Evolutionary conservation across 2,797 vertebrate species (phyloP).

Genomic region (Geotrypetes seraphini): DNA sequence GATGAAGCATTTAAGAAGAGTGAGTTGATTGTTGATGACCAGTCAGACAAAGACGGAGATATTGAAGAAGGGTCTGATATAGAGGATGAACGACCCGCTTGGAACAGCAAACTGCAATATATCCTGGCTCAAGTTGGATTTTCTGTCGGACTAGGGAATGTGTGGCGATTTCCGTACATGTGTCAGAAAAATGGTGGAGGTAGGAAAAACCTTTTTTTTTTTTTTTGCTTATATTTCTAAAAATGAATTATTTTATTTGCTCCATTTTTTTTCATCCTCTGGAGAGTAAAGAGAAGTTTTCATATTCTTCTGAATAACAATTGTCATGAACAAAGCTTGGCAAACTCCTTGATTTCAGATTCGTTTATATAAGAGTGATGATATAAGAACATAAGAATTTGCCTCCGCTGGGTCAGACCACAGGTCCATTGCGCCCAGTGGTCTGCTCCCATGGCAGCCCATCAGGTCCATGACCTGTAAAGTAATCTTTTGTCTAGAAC

Average conservation of each 20-base stretch:
- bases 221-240: neutral
- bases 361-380: too few relatives aligned
- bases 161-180: constrained; percentile 95
- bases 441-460: too few relatives aligned
- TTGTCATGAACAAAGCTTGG: too few relatives aligned
- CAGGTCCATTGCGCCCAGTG: too few relatives aligned
- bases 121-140: constrained; percentile 97
- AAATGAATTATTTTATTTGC: neutral
- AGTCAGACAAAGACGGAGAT: constrained; percentile 58
- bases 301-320: too few relatives aligned
- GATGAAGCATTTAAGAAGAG: constrained; percentile 91
- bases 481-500: too few relatives aligned
- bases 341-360: too few relatives aligned
- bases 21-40: constrained; percentile 73
- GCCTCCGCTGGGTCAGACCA: too few relatives aligned
- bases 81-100: constrained; percentile 83
- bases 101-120: constrained; percentile 95
- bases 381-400: too few relatives aligned
- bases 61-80: constrained; percentile 59
- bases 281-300: too few relatives aligned
- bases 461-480: too few relatives aligned
- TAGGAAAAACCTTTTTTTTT: constrained; percentile 54
- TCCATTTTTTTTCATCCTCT: too few relatives aligned
- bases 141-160: constrained; percentile 94
- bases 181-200: constrained; percentile 98